Percentiles rank a stretch among this genome's conserved stretches.
Conservation (phyloP, 2,113 vertebrate species). For the Hippocampus comes region DNA sequence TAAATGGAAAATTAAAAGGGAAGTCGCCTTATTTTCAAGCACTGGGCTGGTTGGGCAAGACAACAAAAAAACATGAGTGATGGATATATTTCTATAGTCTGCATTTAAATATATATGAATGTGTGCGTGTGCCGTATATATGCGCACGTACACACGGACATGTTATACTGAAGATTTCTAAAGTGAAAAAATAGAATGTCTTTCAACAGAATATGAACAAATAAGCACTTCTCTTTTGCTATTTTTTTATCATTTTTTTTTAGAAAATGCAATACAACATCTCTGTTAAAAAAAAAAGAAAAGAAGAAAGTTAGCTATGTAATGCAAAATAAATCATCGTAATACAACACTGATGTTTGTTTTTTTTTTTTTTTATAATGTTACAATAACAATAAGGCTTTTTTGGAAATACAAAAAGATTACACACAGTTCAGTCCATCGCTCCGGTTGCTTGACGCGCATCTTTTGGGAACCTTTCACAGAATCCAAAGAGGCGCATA, state of each 20-base stretch:
- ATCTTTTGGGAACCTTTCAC: conserved; percentile 26
- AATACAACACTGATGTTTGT: conserved; percentile 68
- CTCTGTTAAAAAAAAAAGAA: conserved; percentile 75
- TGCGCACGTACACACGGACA: conserved; percentile 57
- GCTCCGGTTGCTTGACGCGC: conserved; percentile 49
- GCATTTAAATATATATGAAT: conserved; percentile 77
- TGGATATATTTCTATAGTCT: conserved; percentile 78
- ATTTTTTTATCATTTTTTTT: conserved; percentile 60
- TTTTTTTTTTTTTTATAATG: conserved; percentile 53
- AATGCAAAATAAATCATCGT: conserved; percentile 68
- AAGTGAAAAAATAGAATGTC: conserved; percentile 98
- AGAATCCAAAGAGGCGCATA: conserved; percentile 40
- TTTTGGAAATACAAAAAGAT: conserved; percentile 78
- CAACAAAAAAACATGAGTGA: conserved; percentile 53
- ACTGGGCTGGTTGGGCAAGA: conserved; percentile 17
- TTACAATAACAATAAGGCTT: conserved; percentile 80
- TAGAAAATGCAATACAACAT: conserved; percentile 68
- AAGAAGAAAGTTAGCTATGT: conserved; percentile 64
- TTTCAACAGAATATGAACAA: conserved; percentile 90
- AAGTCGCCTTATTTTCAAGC: conserved; percentile 42
- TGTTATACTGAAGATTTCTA: conserved; percentile 79
- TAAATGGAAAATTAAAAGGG: conserved; percentile 23
- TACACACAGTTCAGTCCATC: conserved; percentile 71
- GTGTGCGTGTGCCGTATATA: conserved; percentile 57
- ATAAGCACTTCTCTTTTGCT: conserved; percentile 76